A percentile compares a stretch with the other conserved stretches of the same genome.
Evolutionary conservation across 2,888 invertebrate species (phyloP).

Genomic region (Pristionchus mayeri): DNA sequence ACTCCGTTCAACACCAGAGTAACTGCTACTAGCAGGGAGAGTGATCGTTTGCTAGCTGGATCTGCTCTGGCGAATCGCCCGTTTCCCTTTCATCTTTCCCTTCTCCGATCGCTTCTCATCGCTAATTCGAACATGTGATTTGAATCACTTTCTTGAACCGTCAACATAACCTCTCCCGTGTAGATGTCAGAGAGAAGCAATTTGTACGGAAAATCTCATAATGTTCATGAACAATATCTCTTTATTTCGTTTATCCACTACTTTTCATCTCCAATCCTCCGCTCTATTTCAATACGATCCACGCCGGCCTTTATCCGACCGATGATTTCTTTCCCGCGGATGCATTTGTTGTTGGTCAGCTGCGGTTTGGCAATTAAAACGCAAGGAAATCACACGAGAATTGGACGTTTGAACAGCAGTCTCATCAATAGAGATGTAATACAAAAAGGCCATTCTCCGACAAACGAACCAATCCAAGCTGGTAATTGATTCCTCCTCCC

Average conservation of each 20-base stretch:
- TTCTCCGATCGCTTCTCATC: not conserved
- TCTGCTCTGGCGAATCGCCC: not conserved
- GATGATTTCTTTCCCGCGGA: not conserved
- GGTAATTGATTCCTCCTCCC: not conserved
- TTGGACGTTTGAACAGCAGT: not conserved
- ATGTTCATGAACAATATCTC: not conserved
- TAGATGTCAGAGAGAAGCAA: too few relatives aligned
- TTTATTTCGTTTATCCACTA: not conserved
- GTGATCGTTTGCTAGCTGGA: slow-evolving; percentile 21
- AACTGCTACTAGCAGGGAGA: not conserved
- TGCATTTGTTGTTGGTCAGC: not conserved
- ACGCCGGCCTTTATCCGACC: slow-evolving; percentile 1
- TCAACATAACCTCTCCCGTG: not conserved
- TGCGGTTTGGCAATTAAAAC: not conserved
- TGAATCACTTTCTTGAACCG: slow-evolving; percentile 21
- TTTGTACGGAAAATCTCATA: not conserved
- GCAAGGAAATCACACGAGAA: not conserved
- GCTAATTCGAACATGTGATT: not conserved
- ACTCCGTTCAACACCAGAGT: not conserved
- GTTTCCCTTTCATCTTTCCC: slow-evolving; percentile 2
- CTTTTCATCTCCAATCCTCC: slow-evolving; percentile 4
- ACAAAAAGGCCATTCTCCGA: not conserved
- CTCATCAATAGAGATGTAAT: not conserved
- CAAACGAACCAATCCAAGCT: not conserved
- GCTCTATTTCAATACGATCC: slow-evolving; percentile 13